Base-by-base conservation (phyloP, 2,797 vertebrate genomes). In the Rousettus madagascariensis region DNA sequence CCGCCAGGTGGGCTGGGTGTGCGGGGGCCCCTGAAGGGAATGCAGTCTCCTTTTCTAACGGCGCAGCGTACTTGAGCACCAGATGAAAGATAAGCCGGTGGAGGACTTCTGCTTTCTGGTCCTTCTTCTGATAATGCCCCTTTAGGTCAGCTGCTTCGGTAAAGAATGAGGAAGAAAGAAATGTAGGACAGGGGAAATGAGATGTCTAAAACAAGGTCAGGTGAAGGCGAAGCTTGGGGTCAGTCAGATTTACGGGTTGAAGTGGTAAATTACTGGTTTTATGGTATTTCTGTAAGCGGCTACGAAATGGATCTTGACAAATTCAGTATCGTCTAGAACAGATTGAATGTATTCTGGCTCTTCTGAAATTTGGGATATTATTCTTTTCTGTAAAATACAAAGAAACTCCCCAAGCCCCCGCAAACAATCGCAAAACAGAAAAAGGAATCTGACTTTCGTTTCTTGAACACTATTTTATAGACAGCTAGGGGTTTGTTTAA, bases 241-340 rank as follows among this genome's bases (percentile, higher is more conserved):
- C 97, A 97, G 0, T 85, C 91, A 86, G 96, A 97, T 97, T 98
- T 98, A 97, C 82, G 59, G 97, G 79, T 93, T 97, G 94, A 96
- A 98, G 97, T 96, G 97, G 97, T 98, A 97, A 97, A 96, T 95
- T 91, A 85, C 94, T 97, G 97, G 95, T 97, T 92, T 97, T 95
- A 95, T 96, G 96, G 94, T 88, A 95, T 98, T 98, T 97, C 96
- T 97, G 0, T 95, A 96, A 86, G 92, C 71, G 66, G 30, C 77
- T 66, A 86, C 88, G 82, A 96, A 96, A 94, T 75, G 95, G 94
- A 65, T 97, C 91, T 96, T 96, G 96, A 97, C 98, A 98, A 97
- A 97, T 91, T 93, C 96, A 96, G 1, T 97, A 91, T 94, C 0
- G 49, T 98, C 95, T 89, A 49, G 90, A 92, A 92, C 94, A 97